phyloP scores from a whole-genome alignment of 2,113 vertebrate species.

The Cyprinodon tularosa region DNA sequence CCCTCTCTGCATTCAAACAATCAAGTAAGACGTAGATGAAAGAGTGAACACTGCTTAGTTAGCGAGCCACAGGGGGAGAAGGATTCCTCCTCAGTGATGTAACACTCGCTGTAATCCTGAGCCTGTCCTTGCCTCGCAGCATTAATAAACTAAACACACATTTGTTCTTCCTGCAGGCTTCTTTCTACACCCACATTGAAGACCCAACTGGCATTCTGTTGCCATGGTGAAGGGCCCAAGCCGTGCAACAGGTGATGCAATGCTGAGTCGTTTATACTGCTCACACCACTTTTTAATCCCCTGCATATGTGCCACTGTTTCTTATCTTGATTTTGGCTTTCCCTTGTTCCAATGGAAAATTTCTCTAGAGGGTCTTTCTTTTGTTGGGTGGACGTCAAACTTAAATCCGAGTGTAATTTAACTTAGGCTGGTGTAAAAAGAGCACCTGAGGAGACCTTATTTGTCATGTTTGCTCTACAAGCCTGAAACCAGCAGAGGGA shows the following conservation, averaged over 20 bases:
- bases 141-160: constrained; percentile 65
- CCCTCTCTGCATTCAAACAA: constrained; percentile 55
- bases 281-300: constrained; percentile 42
- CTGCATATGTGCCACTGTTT: constrained; percentile 30
- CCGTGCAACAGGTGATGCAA: constrained; percentile 72
- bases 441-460: constrained; percentile 1
- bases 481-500: neutral
- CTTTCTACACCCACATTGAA: constrained; percentile 65
- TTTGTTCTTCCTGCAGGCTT: constrained; percentile 62
- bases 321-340: constrained; percentile 9
- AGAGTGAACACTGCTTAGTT: constrained; percentile 58
- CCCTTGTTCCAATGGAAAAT: constrained; percentile 8
- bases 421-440: constrained; percentile 9
- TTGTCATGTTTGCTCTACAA: neutral
- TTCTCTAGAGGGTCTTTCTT: neutral
- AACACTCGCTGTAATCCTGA: constrained; percentile 62
- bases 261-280: constrained; percentile 57
- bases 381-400: neutral
- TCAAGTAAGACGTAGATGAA: constrained; percentile 64
- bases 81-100: constrained; percentile 72
- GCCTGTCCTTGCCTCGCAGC: constrained; percentile 56
- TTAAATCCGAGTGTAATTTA: constrained; percentile 4
- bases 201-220: constrained; percentile 69
- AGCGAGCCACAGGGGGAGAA: constrained; percentile 44
- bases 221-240: constrained; percentile 69